These are phyloP conservation scores for Leptoteleia sp. DNA, from an alignment of 1,140 invertebrate species.

Conservation along the genomic window DNA sequence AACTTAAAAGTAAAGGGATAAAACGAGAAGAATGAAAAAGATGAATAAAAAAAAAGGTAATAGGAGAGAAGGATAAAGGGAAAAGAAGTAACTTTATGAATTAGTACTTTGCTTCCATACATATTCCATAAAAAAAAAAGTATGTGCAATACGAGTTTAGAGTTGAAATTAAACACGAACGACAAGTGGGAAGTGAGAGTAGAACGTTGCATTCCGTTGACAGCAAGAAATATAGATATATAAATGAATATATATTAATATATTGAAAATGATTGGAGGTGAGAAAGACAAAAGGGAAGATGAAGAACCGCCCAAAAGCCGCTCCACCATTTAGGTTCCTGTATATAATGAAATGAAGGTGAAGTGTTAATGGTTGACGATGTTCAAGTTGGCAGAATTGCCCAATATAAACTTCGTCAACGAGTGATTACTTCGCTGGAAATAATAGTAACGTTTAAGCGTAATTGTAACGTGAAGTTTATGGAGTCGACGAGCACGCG, in stretches of 20 bases:
- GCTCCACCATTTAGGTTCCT: slow-evolving; percentile 71
- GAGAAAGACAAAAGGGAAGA: background rate
- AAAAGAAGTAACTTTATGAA: slow-evolving; percentile 45
- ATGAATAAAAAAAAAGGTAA: background rate
- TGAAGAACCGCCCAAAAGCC: slow-evolving; percentile 62
- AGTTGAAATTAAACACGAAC: slow-evolving; percentile 3
- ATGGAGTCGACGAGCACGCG: slow-evolving; percentile 5
- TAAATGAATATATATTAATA: slow-evolving; percentile 47
- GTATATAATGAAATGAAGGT: slow-evolving; percentile 69
- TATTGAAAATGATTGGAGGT: slow-evolving; percentile 12
- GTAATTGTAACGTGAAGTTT: slow-evolving; percentile 57
- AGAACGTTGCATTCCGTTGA: slow-evolving; percentile 78
- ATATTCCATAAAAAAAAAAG: slow-evolving; percentile 37
- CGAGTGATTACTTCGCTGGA: too few species aligned
- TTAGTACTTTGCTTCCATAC: slow-evolving; percentile 62
- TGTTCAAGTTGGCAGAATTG: too few species aligned
- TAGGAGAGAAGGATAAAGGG: background rate
- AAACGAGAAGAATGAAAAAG: too few species aligned
- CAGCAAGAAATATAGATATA: slow-evolving; percentile 49
- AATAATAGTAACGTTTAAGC: slow-evolving; percentile 39
- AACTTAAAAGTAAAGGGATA: too few species aligned
- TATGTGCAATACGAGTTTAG: slow-evolving; percentile 41
- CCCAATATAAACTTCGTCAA: too few species aligned
- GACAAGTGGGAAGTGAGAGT: slow-evolving; percentile 18
- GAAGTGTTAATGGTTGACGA: too few species aligned